These are phyloP conservation scores for Microctenopoma steveboyesi DNA, from an alignment of 2,797 vertebrate genomes.

Conservation along the genomic window DNA sequence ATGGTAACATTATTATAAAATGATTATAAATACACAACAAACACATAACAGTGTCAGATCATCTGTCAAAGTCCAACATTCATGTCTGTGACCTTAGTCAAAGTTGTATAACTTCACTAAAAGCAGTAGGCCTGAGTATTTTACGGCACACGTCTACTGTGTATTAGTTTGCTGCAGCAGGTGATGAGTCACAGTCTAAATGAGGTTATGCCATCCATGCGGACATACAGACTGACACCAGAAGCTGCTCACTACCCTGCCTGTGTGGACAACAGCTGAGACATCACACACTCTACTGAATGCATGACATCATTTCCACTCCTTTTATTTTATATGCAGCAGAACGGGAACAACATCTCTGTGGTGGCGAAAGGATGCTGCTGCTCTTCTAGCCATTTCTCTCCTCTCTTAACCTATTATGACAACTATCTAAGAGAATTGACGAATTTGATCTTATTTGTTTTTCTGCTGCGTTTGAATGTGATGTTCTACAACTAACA, in stretches of 20 bases:
- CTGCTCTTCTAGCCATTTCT: conserved; percentile 24
- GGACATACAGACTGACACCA: conserved; percentile 65
- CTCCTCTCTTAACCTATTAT: conserved; percentile 8
- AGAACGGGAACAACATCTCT: conserved; percentile 39
- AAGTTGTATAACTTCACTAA: conserved; percentile 43
- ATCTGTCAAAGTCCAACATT: conserved; percentile 29
- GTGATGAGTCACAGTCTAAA: conserved; percentile 74
- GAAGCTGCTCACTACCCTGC: conserved; percentile 56
- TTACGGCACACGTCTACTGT: conserved; percentile 36
- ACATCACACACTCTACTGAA: conserved; percentile 60
- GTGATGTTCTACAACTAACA: conserved; percentile 12
- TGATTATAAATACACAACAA: conserved; percentile 18
- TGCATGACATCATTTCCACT: conserved; percentile 70
- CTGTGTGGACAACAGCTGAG: conserved; percentile 72
- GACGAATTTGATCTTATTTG: not conserved
- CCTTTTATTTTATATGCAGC: conserved; percentile 55
- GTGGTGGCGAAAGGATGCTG: conserved; percentile 34
- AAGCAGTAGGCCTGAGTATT: conserved; percentile 38
- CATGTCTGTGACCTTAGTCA: conserved; percentile 38
- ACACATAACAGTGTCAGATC: conserved; percentile 1
- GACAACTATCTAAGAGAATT: not conserved
- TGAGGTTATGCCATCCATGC: conserved; percentile 71
- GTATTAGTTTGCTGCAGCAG: conserved; percentile 58
- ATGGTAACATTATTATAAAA: conserved; percentile 18
- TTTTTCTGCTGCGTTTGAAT: not conserved